Conservation (phyloP, 1,140 invertebrate genomes). For the Calephelis nemesis region DNA sequence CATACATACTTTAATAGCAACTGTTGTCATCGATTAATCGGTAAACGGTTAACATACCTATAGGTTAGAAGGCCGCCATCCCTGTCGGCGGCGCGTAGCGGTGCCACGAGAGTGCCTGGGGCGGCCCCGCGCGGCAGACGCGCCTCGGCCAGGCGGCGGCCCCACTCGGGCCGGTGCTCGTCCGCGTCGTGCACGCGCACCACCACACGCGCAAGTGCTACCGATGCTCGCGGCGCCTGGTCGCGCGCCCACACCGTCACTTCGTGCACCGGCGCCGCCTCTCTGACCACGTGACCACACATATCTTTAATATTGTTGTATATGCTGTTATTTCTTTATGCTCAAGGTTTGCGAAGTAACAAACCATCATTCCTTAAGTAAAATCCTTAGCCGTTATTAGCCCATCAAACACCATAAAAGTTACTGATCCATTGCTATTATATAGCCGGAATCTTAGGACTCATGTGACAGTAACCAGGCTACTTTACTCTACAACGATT, state of each 20-base stretch:
- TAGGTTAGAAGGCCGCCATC: slow-evolving; percentile 44
- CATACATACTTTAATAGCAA: too few relatives aligned
- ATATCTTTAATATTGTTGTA: neutral
- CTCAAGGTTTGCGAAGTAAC: too few relatives aligned
- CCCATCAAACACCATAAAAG: too few relatives aligned
- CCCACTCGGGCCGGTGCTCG: slow-evolving; percentile 88
- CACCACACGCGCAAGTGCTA: slow-evolving; percentile 90
- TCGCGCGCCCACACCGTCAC: slow-evolving; percentile 95
- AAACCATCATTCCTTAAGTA: too few relatives aligned
- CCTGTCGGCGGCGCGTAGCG: slow-evolving; percentile 47
- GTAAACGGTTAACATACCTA: slow-evolving; percentile 30
- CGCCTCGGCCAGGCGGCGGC: slow-evolving; percentile 51
- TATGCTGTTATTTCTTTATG: too few relatives aligned
- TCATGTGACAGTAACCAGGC: too few relatives aligned
- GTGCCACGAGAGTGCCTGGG: slow-evolving; percentile 46
- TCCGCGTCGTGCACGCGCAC: slow-evolving; percentile 93
- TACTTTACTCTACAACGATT: too few relatives aligned
- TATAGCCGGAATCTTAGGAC: too few relatives aligned
- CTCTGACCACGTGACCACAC: slow-evolving; percentile 63
- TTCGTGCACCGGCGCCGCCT: slow-evolving; percentile 90
- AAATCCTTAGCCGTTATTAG: too few relatives aligned
- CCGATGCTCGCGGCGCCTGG: slow-evolving; percentile 90
- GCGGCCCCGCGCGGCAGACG: slow-evolving; percentile 45
- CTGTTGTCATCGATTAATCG: too few relatives aligned
- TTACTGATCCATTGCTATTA: too few relatives aligned